Conservation (phyloP, 2,113 vertebrate genomes). For the Tympanuchus pallidicinctus region DNA sequence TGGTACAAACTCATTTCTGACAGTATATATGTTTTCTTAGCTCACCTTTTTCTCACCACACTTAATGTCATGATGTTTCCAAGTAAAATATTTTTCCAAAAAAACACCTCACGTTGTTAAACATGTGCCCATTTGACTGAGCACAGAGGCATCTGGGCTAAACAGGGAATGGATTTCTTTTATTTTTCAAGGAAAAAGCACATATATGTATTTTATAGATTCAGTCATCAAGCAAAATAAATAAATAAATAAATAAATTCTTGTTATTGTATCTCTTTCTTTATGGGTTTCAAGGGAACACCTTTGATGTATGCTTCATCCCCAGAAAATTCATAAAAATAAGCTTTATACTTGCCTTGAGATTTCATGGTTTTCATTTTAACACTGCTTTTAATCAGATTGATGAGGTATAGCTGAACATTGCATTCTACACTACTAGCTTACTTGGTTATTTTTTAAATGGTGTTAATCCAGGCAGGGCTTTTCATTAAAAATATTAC, state of each 20-base stretch:
- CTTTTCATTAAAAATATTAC: slow-evolving; percentile 7
- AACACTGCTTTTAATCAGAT: not conserved
- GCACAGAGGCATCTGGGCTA: not conserved
- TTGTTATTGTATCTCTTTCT: not conserved
- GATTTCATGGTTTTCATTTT: slow-evolving; percentile 17
- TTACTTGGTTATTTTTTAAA: slow-evolving; percentile 4
- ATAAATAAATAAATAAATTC: not conserved
- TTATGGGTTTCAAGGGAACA: not conserved
- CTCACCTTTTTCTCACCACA: not conserved
- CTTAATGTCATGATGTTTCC: not conserved
- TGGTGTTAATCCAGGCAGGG: not conserved
- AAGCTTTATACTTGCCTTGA: not conserved
- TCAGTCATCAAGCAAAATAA: not conserved
- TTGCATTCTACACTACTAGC: not conserved
- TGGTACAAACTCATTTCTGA: not conserved
- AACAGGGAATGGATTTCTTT: not conserved
- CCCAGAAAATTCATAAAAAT: not conserved
- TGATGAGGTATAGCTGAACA: slow-evolving; percentile 18
- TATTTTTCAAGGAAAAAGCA: not conserved
- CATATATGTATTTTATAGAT: not conserved
- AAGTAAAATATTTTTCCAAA: not conserved
- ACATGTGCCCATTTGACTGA: not conserved
- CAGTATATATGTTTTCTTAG: not conserved
- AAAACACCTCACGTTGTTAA: not conserved
- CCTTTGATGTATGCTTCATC: not conserved